These are phyloP conservation scores for Bathynomus jamesi DNA, from an alignment of 1,140 invertebrate genomes.

Conservation along the genomic window DNA sequence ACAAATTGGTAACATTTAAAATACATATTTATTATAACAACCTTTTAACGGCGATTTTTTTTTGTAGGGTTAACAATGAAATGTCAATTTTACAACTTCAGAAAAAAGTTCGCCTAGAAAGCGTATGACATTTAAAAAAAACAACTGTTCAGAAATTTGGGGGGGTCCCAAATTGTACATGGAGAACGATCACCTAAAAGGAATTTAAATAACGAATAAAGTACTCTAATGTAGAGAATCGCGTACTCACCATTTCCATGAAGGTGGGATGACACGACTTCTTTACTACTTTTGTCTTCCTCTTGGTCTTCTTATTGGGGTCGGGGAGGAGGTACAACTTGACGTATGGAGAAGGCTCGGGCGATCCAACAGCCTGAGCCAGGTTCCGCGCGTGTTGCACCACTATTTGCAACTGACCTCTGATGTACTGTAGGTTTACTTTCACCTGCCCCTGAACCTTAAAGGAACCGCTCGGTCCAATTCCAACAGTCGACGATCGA, in stretches of 20 bases:
- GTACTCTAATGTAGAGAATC: neutral
- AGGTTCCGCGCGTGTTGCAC: conserved; percentile 80
- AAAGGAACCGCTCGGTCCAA: conserved; percentile 14
- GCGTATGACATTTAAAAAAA: too few species aligned
- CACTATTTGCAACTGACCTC: conserved; percentile 71
- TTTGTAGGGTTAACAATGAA: too few species aligned
- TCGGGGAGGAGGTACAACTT: conserved; percentile 82
- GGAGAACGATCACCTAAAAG: too few species aligned
- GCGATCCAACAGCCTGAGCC: conserved; percentile 56
- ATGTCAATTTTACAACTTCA: too few species aligned
- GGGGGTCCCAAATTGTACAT: too few species aligned
- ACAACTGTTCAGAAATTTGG: too few species aligned
- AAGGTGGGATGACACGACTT: conserved; percentile 90
- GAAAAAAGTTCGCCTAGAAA: too few species aligned
- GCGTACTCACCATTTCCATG: conserved; percentile 85
- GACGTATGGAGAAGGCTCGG: conserved; percentile 83
- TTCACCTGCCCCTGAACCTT: conserved; percentile 58
- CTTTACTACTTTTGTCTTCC: conserved; percentile 88
- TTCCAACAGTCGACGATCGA: neutral
- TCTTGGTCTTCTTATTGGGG: conserved; percentile 76
- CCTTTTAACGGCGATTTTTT: conserved; percentile 1
- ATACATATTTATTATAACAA: conserved; percentile 11
- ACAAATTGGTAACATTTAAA: conserved; percentile 16
- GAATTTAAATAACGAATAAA: too few species aligned
- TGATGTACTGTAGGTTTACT: conserved; percentile 71